These are phyloP conservation scores for Tetramorium parvispinum DNA, from an alignment of 1,140 invertebrate genomes.

Conservation along the genomic window DNA sequence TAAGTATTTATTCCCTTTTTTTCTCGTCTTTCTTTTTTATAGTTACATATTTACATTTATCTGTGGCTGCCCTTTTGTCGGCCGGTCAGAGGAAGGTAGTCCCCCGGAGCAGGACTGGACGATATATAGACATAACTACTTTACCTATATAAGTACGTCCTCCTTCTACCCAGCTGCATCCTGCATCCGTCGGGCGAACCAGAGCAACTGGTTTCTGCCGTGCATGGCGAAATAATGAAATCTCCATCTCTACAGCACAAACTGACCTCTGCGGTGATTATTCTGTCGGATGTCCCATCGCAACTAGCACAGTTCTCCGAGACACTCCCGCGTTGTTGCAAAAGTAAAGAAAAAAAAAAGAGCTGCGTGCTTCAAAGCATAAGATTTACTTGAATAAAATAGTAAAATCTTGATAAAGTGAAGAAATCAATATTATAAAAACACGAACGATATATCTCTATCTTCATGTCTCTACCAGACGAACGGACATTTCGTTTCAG, in stretches of 20 bases:
- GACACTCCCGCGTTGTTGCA: not conserved
- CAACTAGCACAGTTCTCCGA: not conserved
- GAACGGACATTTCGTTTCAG: not conserved
- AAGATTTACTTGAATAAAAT: not conserved
- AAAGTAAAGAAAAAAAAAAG: not conserved
- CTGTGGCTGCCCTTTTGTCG: constrained; percentile 72
- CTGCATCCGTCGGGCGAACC: constrained; percentile 66
- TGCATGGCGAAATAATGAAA: constrained; percentile 31
- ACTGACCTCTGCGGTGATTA: not conserved
- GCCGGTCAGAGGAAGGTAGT: constrained; percentile 68
- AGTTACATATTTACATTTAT: constrained; percentile 76
- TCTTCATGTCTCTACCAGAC: not conserved
- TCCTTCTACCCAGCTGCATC: constrained; percentile 66
- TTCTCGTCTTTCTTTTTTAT: constrained; percentile 66
- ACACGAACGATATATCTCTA: not conserved
- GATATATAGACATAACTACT: constrained; percentile 75
- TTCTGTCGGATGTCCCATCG: not conserved
- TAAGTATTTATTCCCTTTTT: constrained; percentile 73
- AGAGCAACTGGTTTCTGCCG: constrained; percentile 69
- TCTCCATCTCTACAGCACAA: not conserved
- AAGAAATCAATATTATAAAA: not conserved
- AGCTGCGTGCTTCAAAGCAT: not conserved
- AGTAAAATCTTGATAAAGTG: not conserved
- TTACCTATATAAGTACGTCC: constrained; percentile 62
- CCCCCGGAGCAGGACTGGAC: constrained; percentile 55